Evolutionary conservation across 2,113 vertebrate species (phyloP), one percentile per base, ranked within the genome.

Genomic region (Pandion haliaetus): DNA sequence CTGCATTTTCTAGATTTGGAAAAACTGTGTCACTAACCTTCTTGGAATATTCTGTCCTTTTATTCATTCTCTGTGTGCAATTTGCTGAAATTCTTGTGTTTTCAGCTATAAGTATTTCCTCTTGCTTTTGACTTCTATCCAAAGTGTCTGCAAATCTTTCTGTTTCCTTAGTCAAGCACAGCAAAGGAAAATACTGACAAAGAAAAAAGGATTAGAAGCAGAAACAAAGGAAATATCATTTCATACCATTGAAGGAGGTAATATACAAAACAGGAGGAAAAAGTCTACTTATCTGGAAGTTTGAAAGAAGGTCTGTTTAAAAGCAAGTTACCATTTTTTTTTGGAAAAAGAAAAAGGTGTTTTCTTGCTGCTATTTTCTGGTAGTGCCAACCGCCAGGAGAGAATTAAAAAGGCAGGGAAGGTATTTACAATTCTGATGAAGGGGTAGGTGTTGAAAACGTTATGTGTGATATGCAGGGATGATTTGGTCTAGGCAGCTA

Each of bases 401-500:
- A 91, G 40, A 86, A 86, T 74, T 61, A 72, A 74, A 74, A 84
- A 47, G 62, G 83, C 29, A 71, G 14, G 20, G 25, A 45, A 72
- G 2, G 7, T 93, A 94, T 97, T 91, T 91, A 88, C 54, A 94
- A 70, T 88, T 83, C 80, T 81, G 76, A 63, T 77, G 76, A 73
- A 91, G 44, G 21, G 21, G 49, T 86, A 81, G 77, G 66, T 76
- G 70, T 85, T 82, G 49, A 59, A 92, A 95, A 69, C 0, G 0
- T 36, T 88, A 5, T 29, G 34, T 70, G 49, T 62, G 55, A 36
- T 23, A n/a, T 79, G n/a, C 42, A 78, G 58, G 29, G 6, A 57
- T 12, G 78, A n/a, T 65, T 62, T 90, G 38, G 29, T 47, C 83
- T 52, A 49, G 49, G 52, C 49, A 88, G 54, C 54, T 61, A 3